These are phyloP conservation scores for Pollenia griseotomentosa DNA, from an alignment of 2,888 invertebrate genomes.

Conservation along the genomic window DNA sequence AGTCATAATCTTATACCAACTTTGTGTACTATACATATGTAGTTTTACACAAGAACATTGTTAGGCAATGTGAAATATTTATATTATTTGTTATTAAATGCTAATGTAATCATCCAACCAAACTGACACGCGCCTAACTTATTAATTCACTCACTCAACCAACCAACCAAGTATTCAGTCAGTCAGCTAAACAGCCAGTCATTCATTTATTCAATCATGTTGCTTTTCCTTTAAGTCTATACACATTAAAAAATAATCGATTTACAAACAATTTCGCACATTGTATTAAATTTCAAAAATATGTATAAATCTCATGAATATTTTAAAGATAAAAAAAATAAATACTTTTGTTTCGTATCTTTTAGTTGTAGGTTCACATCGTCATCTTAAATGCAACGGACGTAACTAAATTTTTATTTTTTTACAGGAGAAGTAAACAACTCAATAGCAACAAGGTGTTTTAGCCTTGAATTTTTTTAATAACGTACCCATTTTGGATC, in stretches of 20 bases:
- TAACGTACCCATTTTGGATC: too few relatives aligned
- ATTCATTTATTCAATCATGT: neutral
- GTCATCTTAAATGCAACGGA: too few relatives aligned
- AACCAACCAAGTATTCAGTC: neutral
- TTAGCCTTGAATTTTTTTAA: too few relatives aligned
- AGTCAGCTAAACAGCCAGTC: neutral
- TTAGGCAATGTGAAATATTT: neutral
- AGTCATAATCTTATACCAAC: neutral
- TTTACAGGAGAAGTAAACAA: too few relatives aligned
- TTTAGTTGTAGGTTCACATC: neutral
- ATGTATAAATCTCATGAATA: slow-evolving; percentile 18
- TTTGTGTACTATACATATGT: neutral
- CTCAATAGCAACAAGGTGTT: too few relatives aligned
- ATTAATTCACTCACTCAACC: neutral
- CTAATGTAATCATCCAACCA: slow-evolving; percentile 17
- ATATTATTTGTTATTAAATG: slow-evolving; percentile 32
- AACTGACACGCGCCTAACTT: slow-evolving; percentile 4
- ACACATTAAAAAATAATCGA: slow-evolving; percentile 5
- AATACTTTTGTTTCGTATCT: neutral
- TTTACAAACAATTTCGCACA: slow-evolving; percentile 39
- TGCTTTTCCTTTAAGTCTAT: neutral
- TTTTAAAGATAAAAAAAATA: slow-evolving; percentile 3
- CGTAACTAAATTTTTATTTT: too few relatives aligned
- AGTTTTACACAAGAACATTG: too few relatives aligned
- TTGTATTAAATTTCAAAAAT: slow-evolving; percentile 28